Evolutionary conservation across 2,797 vertebrate species (phyloP).

Genomic region (Mormyrus hasselquistii): DNA sequence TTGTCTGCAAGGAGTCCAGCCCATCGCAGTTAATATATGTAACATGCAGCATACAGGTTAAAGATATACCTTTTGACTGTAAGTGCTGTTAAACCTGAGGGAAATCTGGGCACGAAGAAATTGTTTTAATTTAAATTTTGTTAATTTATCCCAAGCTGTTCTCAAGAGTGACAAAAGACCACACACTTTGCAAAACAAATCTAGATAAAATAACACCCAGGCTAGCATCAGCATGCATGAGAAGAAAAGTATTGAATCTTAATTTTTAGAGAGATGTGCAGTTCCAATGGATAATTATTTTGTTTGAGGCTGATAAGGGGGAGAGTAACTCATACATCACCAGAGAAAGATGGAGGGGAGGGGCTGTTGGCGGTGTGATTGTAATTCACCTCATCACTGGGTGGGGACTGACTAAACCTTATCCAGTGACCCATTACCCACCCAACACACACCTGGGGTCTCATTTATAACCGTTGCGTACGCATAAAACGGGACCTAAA

Average conservation of each 20-base stretch:
- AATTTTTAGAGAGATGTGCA: not conserved
- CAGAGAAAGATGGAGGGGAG: not conserved
- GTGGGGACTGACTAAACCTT: conserved; percentile 25
- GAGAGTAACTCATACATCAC: not conserved
- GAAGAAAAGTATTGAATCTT: not conserved
- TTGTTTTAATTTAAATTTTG: not conserved
- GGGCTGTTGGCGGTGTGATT: not conserved
- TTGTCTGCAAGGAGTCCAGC: not conserved
- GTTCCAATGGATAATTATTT: not conserved
- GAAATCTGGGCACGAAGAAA: not conserved
- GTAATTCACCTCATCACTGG: conserved; percentile 29
- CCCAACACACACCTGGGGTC: not conserved
- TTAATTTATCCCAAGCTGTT: not conserved
- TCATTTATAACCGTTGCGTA: too few species aligned
- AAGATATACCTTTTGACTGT: not conserved
- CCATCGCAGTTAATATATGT: not conserved
- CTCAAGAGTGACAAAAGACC: not conserved
- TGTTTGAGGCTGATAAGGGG: not conserved
- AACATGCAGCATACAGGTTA: not conserved
- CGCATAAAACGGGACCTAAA: too few species aligned
- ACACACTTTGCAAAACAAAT: not conserved
- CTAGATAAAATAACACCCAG: not conserved
- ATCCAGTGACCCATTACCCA: conserved; percentile 18
- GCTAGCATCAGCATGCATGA: not conserved
- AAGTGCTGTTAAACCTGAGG: not conserved